These are phyloP conservation scores for Plotosus lineatus DNA, from an alignment of 2,113 vertebrate species.

Conservation along the genomic window DNA sequence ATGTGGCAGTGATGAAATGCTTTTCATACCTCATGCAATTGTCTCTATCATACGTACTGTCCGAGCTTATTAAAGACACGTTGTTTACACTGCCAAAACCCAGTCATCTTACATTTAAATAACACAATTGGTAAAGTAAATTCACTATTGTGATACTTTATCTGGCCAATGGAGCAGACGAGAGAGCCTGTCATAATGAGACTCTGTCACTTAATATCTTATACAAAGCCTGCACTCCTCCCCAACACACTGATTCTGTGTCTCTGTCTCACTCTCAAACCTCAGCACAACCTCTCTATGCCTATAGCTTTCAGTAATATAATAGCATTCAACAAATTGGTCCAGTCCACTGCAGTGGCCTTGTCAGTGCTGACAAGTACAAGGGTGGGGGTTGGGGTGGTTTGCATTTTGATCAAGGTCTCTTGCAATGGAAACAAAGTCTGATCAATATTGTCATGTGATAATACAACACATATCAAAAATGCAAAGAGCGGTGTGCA, in stretches of 20 bases:
- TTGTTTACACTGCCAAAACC: conserved; percentile 56
- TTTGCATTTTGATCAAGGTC: conserved; percentile 20
- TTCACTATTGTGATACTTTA: conserved; percentile 57
- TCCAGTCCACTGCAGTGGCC: conserved; percentile 58
- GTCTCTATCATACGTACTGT: conserved; percentile 82
- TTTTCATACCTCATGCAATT: conserved; percentile 84
- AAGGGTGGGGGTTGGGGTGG: conserved; percentile 33
- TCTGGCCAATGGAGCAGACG: conserved; percentile 46
- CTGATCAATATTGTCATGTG: conserved; percentile 47
- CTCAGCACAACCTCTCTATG: conserved; percentile 57
- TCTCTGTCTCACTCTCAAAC: conserved; percentile 54
- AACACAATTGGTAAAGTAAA: conserved; percentile 77
- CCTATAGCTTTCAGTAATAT: conserved; percentile 75
- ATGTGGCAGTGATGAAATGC: conserved; percentile 86
- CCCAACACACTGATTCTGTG: conserved; percentile 31
- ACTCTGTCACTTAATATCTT: conserved; percentile 51
- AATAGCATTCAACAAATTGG: conserved; percentile 74
- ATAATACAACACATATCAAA: conserved; percentile 28
- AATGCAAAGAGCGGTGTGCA: no score
- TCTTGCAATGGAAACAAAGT: conserved; percentile 48
- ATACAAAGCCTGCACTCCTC: conserved; percentile 39
- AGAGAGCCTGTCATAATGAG: conserved; percentile 55
- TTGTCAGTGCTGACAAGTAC: conserved; percentile 56
- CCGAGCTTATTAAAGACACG: conserved; percentile 68
- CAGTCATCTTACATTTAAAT: conserved; percentile 76